These are phyloP conservation scores for Lithophane ornitopus DNA, from an alignment of 2,888 invertebrate genomes.

Conservation along the genomic window DNA sequence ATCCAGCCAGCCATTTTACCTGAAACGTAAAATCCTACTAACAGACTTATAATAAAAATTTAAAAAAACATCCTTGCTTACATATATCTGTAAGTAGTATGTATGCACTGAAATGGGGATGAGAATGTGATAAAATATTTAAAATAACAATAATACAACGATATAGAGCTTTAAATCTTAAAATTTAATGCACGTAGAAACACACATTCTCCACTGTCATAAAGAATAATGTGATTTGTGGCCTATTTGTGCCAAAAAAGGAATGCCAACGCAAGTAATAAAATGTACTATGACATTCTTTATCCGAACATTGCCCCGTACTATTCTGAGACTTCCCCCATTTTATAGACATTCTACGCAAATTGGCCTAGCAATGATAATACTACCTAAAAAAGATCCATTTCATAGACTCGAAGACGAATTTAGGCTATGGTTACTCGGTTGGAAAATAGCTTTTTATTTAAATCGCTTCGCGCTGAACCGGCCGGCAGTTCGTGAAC, in stretches of 20 bases:
- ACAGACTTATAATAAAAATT: background rate
- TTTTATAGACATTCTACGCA: slow-evolving; percentile 53
- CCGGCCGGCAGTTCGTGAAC: slow-evolving; percentile 18
- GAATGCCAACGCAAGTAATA: slow-evolving; percentile 69
- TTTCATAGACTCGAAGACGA: slow-evolving; percentile 21
- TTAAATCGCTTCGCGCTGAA: slow-evolving; percentile 40
- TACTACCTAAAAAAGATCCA: slow-evolving; percentile 34
- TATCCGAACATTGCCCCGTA: slow-evolving; percentile 68
- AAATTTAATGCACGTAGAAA: slow-evolving; percentile 16
- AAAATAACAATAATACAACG: slow-evolving; percentile 12
- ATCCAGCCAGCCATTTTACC: background rate
- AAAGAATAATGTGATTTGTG: slow-evolving; percentile 60
- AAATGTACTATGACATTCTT: slow-evolving; percentile 69
- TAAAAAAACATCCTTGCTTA: background rate
- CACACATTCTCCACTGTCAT: slow-evolving; percentile 52
- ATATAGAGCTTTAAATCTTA: slow-evolving; percentile 23
- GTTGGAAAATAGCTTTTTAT: slow-evolving; percentile 51
- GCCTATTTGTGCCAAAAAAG: slow-evolving; percentile 68
- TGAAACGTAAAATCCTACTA: background rate
- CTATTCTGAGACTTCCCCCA: slow-evolving; percentile 45
- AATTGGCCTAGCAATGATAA: slow-evolving; percentile 41
- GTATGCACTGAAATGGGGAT: background rate
- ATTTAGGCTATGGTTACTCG: slow-evolving; percentile 30
- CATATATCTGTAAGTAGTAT: background rate
- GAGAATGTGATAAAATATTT: slow-evolving; percentile 1